Conservation (phyloP, 2,888 invertebrate species). For the Barypeithes pellucidus region DNA sequence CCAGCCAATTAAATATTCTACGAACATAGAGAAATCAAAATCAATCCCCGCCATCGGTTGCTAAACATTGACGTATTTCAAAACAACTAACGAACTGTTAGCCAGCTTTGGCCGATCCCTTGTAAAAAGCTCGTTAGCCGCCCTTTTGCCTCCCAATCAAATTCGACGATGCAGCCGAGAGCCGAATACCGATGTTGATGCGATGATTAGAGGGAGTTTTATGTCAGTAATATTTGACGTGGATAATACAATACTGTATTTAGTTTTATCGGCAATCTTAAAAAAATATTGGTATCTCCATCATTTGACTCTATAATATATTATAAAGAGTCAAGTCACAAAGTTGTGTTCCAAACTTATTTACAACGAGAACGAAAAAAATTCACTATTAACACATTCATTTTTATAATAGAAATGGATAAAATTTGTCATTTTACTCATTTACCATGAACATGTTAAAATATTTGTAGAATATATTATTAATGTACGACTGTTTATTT, state of each 20-base stretch:
- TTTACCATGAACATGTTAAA: no score
- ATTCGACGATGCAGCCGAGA: constrained; percentile 47
- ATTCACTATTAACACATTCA: no score
- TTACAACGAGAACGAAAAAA: no score
- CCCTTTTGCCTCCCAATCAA: constrained; percentile 52
- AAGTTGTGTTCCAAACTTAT: no score
- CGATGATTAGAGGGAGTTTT: constrained; percentile 50
- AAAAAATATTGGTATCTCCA: no score
- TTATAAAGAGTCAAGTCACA: no score
- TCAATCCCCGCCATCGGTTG: constrained; percentile 39
- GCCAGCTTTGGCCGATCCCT: constrained; percentile 54
- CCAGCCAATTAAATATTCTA: not conserved
- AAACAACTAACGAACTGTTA: constrained; percentile 54
- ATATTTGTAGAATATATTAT: no score
- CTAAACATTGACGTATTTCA: constrained; percentile 53
- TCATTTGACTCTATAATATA: no score
- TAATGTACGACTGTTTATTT: no score
- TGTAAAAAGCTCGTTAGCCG: constrained; percentile 61
- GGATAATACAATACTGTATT: not conserved
- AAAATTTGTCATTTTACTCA: no score
- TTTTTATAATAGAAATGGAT: no score
- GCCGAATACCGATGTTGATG: constrained; percentile 50
- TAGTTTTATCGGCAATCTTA: not conserved
- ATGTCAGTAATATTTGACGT: constrained; percentile 13
- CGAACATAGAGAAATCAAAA: constrained; percentile 41